These are phyloP conservation scores for Xiphias gladius DNA, from an alignment of 2,113 vertebrate genomes.

Conservation along the genomic window DNA sequence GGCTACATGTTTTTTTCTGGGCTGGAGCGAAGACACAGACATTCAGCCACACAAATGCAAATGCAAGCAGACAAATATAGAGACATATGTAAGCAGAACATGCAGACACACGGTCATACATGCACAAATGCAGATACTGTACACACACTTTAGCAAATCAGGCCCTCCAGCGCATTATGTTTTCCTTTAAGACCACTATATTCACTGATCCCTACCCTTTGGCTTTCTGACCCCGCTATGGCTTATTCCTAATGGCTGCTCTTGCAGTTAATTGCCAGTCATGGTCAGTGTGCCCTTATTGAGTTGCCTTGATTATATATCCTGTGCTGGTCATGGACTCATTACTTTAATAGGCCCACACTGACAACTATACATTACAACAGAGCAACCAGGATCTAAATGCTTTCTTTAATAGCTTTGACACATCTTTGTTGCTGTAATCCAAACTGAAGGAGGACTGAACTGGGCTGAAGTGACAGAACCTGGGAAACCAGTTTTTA, in stretches of 20 bases:
- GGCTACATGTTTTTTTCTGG: slow-evolving; percentile 27
- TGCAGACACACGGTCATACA: neutral
- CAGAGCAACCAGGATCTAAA: neutral
- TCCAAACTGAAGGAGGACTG: neutral
- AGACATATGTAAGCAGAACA: slow-evolving; percentile 24
- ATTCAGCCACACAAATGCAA: slow-evolving; percentile 49
- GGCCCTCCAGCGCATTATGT: neutral
- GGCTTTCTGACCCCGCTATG: slow-evolving; percentile 28
- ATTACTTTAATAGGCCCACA: slow-evolving; percentile 55
- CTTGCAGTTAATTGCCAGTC: slow-evolving; percentile 53
- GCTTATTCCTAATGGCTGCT: slow-evolving; percentile 50
- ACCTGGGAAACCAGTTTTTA: neutral
- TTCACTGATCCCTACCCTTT: slow-evolving; percentile 39
- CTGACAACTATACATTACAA: slow-evolving; percentile 45
- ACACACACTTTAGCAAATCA: neutral
- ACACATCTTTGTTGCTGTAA: slow-evolving; percentile 37
- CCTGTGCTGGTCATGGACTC: slow-evolving; percentile 48
- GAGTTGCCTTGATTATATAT: slow-evolving; percentile 53
- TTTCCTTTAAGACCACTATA: neutral
- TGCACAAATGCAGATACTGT: neutral
- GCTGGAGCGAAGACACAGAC: slow-evolving; percentile 48
- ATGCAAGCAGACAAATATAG: slow-evolving; percentile 28
- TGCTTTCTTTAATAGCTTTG: slow-evolving; percentile 27
- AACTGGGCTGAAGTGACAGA: neutral
- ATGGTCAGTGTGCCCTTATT: slow-evolving; percentile 51